Evolutionary conservation across 1,140 invertebrate genomes (phyloP).

Genomic region (Polypedilum pembai): DNA sequence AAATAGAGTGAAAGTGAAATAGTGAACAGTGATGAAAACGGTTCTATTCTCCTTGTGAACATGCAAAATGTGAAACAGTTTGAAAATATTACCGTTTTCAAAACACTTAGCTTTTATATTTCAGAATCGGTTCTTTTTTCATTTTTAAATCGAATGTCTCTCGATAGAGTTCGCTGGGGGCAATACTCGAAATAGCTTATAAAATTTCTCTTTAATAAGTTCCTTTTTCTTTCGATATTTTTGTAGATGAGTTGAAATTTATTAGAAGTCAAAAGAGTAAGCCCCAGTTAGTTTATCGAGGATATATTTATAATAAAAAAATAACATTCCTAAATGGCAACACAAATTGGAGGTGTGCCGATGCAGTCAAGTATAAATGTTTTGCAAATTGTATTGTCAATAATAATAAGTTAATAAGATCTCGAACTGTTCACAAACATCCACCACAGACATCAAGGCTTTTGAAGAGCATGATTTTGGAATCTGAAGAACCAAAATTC

Average conservation of each 20-base stretch:
- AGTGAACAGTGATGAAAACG: neutral
- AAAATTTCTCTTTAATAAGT: neutral
- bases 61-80: neutral
- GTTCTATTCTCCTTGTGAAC: neutral
- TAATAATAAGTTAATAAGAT: conserved; percentile 35
- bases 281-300: conserved; percentile 38
- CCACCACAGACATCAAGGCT: conserved; percentile 35
- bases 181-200: neutral
- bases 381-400: conserved; percentile 40
- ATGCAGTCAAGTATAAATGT: conserved; percentile 38
- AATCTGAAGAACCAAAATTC: conserved; percentile 33
- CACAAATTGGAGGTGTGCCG: conserved; percentile 40
- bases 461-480: conserved; percentile 35
- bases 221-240: neutral
- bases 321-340: conserved; percentile 40
- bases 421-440: conserved; percentile 37
- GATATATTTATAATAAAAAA: conserved; percentile 41
- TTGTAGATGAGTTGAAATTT: conserved; percentile 32
- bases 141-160: conserved; percentile 6
- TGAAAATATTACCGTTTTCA: neutral
- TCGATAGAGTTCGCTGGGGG: neutral
- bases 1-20: neutral
- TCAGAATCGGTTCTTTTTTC: neutral
- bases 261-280: conserved; percentile 42
- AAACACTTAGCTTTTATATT: neutral